Percentiles rank a stretch among this genome's conserved stretches.
Evolutionary conservation across 2,888 invertebrate genomes (phyloP).

Genomic region (Zaprionus lineosus): DNA sequence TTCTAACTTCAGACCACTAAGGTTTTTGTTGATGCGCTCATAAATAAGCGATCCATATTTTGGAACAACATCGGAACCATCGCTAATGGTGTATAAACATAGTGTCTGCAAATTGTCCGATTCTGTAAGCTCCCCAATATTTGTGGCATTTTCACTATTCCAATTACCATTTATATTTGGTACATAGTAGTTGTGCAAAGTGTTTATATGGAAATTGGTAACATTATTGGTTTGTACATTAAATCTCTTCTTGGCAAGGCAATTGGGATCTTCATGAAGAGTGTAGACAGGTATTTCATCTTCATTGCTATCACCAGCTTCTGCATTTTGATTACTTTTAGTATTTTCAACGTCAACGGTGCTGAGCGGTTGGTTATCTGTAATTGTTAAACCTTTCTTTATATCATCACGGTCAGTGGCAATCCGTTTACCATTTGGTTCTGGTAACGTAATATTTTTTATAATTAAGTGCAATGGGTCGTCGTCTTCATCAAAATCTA

Average conservation of each 20-base stretch:
- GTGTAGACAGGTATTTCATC: constrained; percentile 39
- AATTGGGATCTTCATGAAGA: constrained; percentile 75
- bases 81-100: constrained; percentile 41
- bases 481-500: constrained; percentile 82
- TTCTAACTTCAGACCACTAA: constrained; percentile 66
- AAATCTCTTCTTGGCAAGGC: constrained; percentile 78
- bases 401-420: too few species aligned
- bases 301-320: not conserved
- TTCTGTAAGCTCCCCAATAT: constrained; percentile 3
- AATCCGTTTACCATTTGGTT: too few species aligned
- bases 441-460: constrained; percentile 50
- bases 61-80: constrained; percentile 80
- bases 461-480: constrained; percentile 78
- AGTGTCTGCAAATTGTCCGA: constrained; percentile 14
- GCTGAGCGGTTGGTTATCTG: too few species aligned
- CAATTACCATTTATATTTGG: constrained; percentile 86
- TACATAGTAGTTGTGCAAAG: constrained; percentile 84
- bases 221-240: constrained; percentile 79
- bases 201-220: constrained; percentile 84
- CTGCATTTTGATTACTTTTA: too few species aligned
- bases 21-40: constrained; percentile 80
- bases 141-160: constrained; percentile 73
- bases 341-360: too few species aligned
- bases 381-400: too few species aligned
- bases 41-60: constrained; percentile 77